Evolutionary conservation across 2,888 invertebrate species (phyloP).

Genomic region (Unio delphinus): DNA sequence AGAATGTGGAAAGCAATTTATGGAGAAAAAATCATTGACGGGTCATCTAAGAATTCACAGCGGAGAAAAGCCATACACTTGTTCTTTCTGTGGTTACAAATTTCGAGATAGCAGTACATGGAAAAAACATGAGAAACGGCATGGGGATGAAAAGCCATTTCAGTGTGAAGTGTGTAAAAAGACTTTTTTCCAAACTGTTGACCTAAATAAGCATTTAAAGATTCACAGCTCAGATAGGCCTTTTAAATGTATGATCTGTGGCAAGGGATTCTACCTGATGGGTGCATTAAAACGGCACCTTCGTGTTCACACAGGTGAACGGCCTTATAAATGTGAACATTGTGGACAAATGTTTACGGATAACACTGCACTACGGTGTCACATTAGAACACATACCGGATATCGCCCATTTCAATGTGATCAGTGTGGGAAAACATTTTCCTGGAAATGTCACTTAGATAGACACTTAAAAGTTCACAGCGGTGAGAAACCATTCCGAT

Average conservation of each 20-base stretch:
- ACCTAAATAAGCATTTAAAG: conserved; percentile 90
- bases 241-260: conserved; percentile 92
- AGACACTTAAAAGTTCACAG: conserved; percentile 96
- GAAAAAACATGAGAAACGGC: conserved; percentile 17
- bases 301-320: conserved; percentile 82
- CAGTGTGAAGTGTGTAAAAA: conserved; percentile 17
- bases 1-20: conserved; percentile 5
- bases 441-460: conserved; percentile 92
- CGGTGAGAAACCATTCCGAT: conserved; percentile 87
- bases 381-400: conserved; percentile 64
- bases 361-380: conserved; percentile 89
- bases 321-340: conserved; percentile 75
- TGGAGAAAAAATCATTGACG: neutral
- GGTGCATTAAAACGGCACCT: conserved; percentile 96
- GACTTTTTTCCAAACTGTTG: conserved; percentile 16
- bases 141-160: conserved; percentile 13
- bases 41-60: conserved; percentile 6
- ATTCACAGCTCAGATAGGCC: conserved; percentile 94
- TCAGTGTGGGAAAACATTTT: conserved; percentile 96
- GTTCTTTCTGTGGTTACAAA: conserved; percentile 15
- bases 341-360: conserved; percentile 92
- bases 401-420: conserved; percentile 83
- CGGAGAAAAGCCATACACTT: conserved; percentile 22
- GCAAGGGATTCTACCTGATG: conserved; percentile 89
- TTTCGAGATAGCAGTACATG: conserved; percentile 21